Evolutionary conservation across 2,113 vertebrate species (phyloP).

Genomic region (Kryptolebias marmoratus): DNA sequence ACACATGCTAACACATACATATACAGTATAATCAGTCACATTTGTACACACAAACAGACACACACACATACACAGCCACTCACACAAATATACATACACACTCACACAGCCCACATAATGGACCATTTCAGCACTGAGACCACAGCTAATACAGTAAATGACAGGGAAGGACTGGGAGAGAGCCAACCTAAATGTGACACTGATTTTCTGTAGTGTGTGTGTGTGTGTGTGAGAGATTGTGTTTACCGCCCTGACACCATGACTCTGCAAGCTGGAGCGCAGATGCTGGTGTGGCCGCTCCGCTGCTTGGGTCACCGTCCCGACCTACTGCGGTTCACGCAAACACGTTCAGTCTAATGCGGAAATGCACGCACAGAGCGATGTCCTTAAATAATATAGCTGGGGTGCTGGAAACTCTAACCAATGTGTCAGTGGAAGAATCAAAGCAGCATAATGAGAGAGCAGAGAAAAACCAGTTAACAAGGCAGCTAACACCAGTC

Average conservation of each 20-base stretch:
- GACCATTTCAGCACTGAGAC: conserved; percentile 75
- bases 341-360: conserved; percentile 26
- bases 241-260: conserved; percentile 56
- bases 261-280: conserved; percentile 56
- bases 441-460: conserved; percentile 74
- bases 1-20: conserved; percentile 30
- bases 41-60: conserved; percentile 53
- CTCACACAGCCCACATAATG: conserved; percentile 69
- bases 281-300: conserved; percentile 63
- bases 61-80: conserved; percentile 26
- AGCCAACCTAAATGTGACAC: conserved; percentile 70
- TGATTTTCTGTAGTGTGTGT: conserved; percentile 64
- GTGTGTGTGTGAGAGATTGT: conserved; percentile 46
- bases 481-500: conserved; percentile 64
- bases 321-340: conserved; percentile 35
- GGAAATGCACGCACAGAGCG: conserved; percentile 24
- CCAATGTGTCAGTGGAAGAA: conserved; percentile 70
- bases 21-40: conserved; percentile 61
- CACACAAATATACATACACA: conserved; percentile 32
- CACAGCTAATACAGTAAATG: conserved; percentile 79
- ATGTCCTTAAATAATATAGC: conserved; percentile 68
- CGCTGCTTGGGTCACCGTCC: conserved; percentile 54
- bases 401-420: conserved; percentile 71
- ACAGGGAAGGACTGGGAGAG: conserved; percentile 65
- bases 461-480: conserved; percentile 73